phyloP scores from a whole-genome alignment of 1,140 invertebrate species.

The Drosophila kepulauana region DNA sequence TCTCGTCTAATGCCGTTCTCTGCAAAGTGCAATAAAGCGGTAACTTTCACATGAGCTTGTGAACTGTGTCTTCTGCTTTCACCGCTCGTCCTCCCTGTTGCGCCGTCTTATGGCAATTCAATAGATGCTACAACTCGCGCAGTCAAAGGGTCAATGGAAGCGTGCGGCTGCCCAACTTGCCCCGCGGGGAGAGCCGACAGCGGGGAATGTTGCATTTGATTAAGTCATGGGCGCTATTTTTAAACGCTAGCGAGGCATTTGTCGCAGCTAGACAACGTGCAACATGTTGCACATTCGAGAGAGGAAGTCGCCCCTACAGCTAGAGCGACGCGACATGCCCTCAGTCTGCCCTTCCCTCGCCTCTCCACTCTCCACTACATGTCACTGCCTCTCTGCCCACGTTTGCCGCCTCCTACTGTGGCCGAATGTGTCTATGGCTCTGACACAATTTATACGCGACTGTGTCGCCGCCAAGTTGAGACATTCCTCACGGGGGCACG shows the following conservation, averaged over 20 bases:
- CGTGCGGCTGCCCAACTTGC: conserved; percentile 49
- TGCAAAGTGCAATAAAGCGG: conserved; percentile 68
- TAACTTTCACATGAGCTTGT: conserved; percentile 81
- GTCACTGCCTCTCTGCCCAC: conserved; percentile 1
- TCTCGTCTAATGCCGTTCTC: neutral
- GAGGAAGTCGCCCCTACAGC: conserved; percentile 50
- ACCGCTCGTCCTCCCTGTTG: neutral
- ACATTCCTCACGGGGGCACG: conserved; percentile 26
- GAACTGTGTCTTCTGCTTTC: conserved; percentile 51
- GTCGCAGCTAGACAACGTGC: conserved; percentile 62
- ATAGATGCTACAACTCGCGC: conserved; percentile 12
- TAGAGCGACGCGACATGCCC: conserved; percentile 18
- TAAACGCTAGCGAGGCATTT: conserved; percentile 71
- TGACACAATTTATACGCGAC: conserved; percentile 59
- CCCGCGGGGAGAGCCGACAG: neutral
- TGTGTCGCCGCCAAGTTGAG: conserved; percentile 49
- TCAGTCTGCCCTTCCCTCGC: conserved; percentile 4
- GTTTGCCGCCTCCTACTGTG: conserved; percentile 26
- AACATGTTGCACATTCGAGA: conserved; percentile 75
- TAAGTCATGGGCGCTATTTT: conserved; percentile 81
- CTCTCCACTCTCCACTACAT: neutral
- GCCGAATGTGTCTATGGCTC: conserved; percentile 38
- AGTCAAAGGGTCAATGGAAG: conserved; percentile 69
- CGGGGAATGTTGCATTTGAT: conserved; percentile 67
- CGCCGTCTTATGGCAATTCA: conserved; percentile 10